These are phyloP conservation scores for Labroides dimidiatus DNA, from an alignment of 2,797 vertebrate species.

Conservation along the genomic window DNA sequence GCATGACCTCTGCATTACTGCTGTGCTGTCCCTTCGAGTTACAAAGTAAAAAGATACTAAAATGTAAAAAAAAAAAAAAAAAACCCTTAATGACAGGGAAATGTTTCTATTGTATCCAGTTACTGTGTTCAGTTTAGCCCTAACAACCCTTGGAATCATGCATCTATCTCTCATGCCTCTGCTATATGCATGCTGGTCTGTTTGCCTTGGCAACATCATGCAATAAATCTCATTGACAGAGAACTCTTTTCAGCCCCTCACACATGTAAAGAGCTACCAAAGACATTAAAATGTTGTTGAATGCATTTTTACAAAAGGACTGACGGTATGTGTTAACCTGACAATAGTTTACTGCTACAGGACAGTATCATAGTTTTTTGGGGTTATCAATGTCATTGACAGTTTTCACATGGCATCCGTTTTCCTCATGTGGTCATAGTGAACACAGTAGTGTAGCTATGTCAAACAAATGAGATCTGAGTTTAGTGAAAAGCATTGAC, in stretches of 20 bases:
- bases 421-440: neutral
- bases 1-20: conserved; percentile 47
- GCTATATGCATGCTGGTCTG: conserved; percentile 73
- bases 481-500: neutral
- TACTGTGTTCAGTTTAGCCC: no score
- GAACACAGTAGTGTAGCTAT: neutral
- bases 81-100: no score
- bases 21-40: conserved; percentile 14
- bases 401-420: neutral
- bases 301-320: neutral
- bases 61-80: no score
- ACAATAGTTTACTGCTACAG: neutral
- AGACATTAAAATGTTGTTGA: neutral
- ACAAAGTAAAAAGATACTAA: no score
- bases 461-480: conserved; percentile 7
- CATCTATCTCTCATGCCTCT: conserved; percentile 50
- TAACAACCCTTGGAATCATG: conserved; percentile 20
- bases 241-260: conserved; percentile 17
- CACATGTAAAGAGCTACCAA: neutral
- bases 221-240: conserved; percentile 15
- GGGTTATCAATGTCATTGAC: neutral
- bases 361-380: neutral
- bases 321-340: neutral
- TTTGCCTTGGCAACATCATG: conserved; percentile 23
- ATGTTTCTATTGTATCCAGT: no score